Base-by-base conservation (phyloP, 2,797 vertebrate genomes). In the Microctenopoma stevenorrisi region DNA sequence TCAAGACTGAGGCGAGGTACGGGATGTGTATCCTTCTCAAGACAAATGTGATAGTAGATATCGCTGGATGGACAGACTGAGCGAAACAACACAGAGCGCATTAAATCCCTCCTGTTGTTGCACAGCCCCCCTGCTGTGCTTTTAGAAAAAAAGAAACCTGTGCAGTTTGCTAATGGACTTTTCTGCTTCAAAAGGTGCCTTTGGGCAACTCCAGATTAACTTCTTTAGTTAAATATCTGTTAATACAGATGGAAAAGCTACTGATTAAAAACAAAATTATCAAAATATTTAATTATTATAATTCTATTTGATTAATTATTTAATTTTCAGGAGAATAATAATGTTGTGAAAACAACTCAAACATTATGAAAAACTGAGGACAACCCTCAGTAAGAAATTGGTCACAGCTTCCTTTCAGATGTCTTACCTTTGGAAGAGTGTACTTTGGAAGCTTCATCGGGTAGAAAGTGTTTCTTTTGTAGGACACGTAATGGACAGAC, bases 391-490 rank as follows among this genome's bases (percentile, higher is more conserved):
- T 46, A 55, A 72, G 72, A 55, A 38, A 67, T 67, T 67, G 56
- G 22, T 52, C 70, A 72, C 43, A 7, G 22, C 38, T 4, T 60
- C 7, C 56, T 73, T 57, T 52, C 60, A 59, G 59, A 38, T 3
- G 38, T 30, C 81, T 88, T 94, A 98, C 97, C 96, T 97, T 98
- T 52, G 97, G 97, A 82, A 96, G 82, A 10, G 96, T 94, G 42
- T 98, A 98, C 60, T 97, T 98, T 1, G 97, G 96, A 49, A 98
- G 94, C 88, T 96, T 98, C 95, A 98, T 96, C 5, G 95, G 95
- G 49, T 95, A 91, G 88, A 98, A 98, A 0, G 94, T 79, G 12
- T 94, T 95, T 76, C 95, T 94, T 81, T 94, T 94, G 77, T 96
- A 96, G 56, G 96, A 97, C 83, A 97, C 96, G 0, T 97, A 97